Base-by-base conservation (phyloP, 2,888 invertebrate species). In the Seira sanloemensis region DNA sequence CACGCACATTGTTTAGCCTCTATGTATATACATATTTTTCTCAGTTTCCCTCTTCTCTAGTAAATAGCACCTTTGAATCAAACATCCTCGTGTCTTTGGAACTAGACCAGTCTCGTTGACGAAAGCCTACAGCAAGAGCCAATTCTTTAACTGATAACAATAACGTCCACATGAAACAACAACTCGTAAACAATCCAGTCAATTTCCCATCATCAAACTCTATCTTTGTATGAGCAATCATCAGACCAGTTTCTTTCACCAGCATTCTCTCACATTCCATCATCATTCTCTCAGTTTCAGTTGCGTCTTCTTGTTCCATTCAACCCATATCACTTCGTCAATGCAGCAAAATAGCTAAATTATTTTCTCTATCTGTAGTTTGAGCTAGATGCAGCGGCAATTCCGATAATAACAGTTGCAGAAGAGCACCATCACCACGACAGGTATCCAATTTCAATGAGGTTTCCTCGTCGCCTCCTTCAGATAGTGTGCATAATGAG, bases 311-410 rank as follows among this genome's bases (percentile, higher is more conserved):
- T 50, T 50, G 50, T 50, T 50, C 16, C 50, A 50, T 50, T 78
- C 78, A 83, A 83, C 83, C 83, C 83, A 83, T 83, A 23, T 27
- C 78, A 72, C 66, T 37, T 24, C n/a, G n/a, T 50, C 5, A 12
- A 2, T 50, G 50, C n/a, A n/a, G n/a, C 50, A 18, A 50, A 50
- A 50, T 50, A 37, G 37, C 37, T 37, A 37, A n/a, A n/a, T 16
- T 12, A 50, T 50, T 18, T n/a, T 50, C 50, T 50, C n/a, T 50
- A 18, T 7, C n/a, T 1, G 50, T 2, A 50, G 50, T 7, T 12
- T 12, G 2, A 50, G 16, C n/a, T 7, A 50, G 50, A 50, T n/a
- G n/a, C 16, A 18, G 50, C 16, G 50, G 50, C 50, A 50, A 50
- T 50, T 12, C 16, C 16, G n/a, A 18, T 18, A 50, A 18, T 18